Base-by-base conservation (phyloP, 2,797 vertebrate species). In the Avahi laniger region DNA sequence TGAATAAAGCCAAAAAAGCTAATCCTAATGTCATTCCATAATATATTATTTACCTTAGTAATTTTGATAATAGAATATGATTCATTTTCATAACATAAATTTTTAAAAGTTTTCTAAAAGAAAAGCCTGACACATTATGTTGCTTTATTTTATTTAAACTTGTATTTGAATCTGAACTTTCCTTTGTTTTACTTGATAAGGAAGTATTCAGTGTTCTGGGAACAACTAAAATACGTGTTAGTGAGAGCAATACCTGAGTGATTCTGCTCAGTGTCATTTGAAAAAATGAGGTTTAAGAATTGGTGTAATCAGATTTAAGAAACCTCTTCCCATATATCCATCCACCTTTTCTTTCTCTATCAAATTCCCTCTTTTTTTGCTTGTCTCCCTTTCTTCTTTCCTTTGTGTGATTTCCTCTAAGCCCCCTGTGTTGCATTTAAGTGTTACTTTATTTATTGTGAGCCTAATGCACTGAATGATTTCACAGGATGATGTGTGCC, bases 391-490 rank as follows among this genome's bases (percentile, higher is more conserved):
- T 89, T 96, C 7, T 93, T 85, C 86, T 83, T 95, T 92, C 81
- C 84, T 38, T 79, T 67, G 95, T 89, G 48, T 96, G 90, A 96
- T 98, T 98, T 97, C 80, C 86, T 88, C 95, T 91, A 94, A 96
- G 65, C 97, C 94, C 78, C 89, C n/a, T 94, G 95, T 97, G 97
- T 97, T 98, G 97, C 93, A 97, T 98, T 96, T 98, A 95, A 98
- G 89, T 97, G 67, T 97, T 98, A 61, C 94, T 94, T 98, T 98
- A 98, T 98, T 98, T 98, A 97, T 98, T 97, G 95, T 97, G 95
- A 98, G 91, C 95, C 81, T 97, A 98, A 98, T 97, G 95, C 94
- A 95, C 80, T 97, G 97, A 98, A 97, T 95, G 92, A 96, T 97
- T 97, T 96, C 88, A 95, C 87, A 96, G 94, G 81, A 97, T 98